These are phyloP conservation scores for Dinoponera quadriceps DNA, from an alignment of 1,140 invertebrate genomes.

Conservation along the genomic window DNA sequence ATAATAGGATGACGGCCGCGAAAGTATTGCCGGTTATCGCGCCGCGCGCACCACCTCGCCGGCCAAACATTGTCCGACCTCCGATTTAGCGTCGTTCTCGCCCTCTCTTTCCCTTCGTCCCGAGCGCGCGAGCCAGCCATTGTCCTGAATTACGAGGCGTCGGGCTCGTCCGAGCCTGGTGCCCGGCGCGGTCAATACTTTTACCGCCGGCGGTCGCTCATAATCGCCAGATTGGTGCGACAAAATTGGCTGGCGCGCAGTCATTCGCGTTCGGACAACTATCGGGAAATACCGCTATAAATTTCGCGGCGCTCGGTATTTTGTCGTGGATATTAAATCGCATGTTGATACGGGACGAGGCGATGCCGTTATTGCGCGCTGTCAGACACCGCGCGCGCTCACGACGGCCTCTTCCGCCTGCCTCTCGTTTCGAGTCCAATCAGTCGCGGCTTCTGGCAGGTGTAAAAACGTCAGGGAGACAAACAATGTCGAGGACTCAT, in stretches of 20 bases:
- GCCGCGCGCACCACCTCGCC: conserved; percentile 50
- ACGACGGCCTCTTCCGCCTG: neutral
- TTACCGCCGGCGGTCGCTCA: conserved; percentile 56
- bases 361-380: conserved; percentile 15
- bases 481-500: no score
- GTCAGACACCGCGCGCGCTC: neutral
- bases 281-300: conserved; percentile 65
- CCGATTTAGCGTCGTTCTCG: conserved; percentile 62
- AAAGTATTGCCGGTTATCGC: conserved; percentile 74
- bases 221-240: conserved; percentile 74
- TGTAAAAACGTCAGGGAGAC: no score
- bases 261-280: conserved; percentile 52
- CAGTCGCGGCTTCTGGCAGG: neutral
- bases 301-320: conserved; percentile 55
- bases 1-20: conserved; percentile 73
- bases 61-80: conserved; percentile 71
- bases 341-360: conserved; percentile 5
- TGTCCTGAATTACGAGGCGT: conserved; percentile 65
- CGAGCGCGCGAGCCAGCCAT: conserved; percentile 49
- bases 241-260: conserved; percentile 62
- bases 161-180: conserved; percentile 6
- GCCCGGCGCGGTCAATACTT: conserved; percentile 63
- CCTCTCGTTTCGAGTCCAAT: conserved; percentile 1
- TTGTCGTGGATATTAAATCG: conserved; percentile 65
- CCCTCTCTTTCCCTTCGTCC: neutral